Evolutionary conservation across 2,113 vertebrate genomes (phyloP), one percentile per base, ranked within the genome.

Genomic region (Haliaeetus leucogaster): DNA sequence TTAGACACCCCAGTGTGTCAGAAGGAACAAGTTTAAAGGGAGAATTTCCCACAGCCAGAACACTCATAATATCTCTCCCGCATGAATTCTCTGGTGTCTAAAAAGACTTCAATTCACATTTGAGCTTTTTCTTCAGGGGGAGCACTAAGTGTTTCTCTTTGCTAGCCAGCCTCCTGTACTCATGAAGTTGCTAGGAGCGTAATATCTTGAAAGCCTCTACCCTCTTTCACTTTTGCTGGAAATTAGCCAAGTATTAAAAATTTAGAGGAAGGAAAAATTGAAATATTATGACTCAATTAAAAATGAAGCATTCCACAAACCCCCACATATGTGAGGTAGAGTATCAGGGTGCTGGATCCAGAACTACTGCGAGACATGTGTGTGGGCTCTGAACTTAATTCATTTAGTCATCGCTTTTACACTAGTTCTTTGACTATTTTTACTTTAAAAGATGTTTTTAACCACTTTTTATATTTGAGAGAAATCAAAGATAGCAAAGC

Each of bases 211-310:
- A 85, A 91, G 78, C 40, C 70, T 94, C 73, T 78, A 30, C 30
- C 40, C 42, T 7, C 21, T 82, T 74, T 61, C 26, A 13, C 56
- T 91, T 79, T 29, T 45, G 23, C n/a, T 94, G 96, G 84, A 82
- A 95, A 97, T 90, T 16, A 85, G 90, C 87, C 92, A 91, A 79
- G 53, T 76, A 96, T 94, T 85, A 82, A 86, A 89, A 78, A 80
- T 26, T n/a, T 53, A 72, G 62, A 65, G 58, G 53, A 91, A 93
- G 52, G 76, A 65, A 91, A 89, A 96, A 80, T 8, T 45, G 81
- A 62, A 96, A 91, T 96, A 88, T 91, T 95, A 77, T 95, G 92
- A 95, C 87, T 95, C 95, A 61, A 53, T 95, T 92, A 70, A 61
- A 93, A 91, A 53, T 3, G 20, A 96, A 85, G 62, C 74, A 48